Evolutionary conservation across 2,888 invertebrate species (phyloP), one percentile per base, ranked within the genome.

Genomic region (Lacanobia wlatinum): DNA sequence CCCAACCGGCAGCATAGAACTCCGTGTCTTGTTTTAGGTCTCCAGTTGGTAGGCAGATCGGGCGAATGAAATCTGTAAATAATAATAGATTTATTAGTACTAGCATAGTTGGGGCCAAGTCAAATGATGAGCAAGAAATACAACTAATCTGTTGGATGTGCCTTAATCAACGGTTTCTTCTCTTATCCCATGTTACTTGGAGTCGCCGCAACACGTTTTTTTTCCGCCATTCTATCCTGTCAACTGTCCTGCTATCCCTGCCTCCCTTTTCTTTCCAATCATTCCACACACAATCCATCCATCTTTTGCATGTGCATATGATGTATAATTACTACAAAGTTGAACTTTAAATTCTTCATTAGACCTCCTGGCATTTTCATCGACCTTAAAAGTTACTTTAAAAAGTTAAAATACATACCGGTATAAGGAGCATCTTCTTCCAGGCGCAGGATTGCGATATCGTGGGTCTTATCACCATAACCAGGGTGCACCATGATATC

Each of bases 61-160:
- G 92, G 7, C 92, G 83, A 66, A 92, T 91, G 69, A 91, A 92
- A 71, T 92, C 92, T 92, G 87, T 21, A 76, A 87, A 60, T 8
- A 70, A 58, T 9, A 46, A 60, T 16, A 28, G 2, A 12, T 43
- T 67, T 52, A 63, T 84, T 48, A 80, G 34, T 59, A 46, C 10
- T 0, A 18, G 48, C 48, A n/a, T 55, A n/a, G 0, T 38, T 52
- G 5, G 12, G 43, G 12, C 9, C 0, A 14, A 60, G 16, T 53
- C 0, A 55, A 18, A 43, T 48, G 48, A 48, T 0, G 18, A 48
- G 14, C 6, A 43, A 43, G 12, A 14, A 43, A 0, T 14, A 10
- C 5, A 43, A 6, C 5, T 14, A 16, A 14, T 43, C 14, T 14
- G 43, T 12, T 43, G 12, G 12, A 43, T 43, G 34, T 34, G 34